A percentile compares a stretch with the other conserved stretches of the same genome.
These are phyloP conservation scores for Scyliorhinus canicula DNA, from an alignment of 2,797 vertebrate species.

Conservation along the genomic window DNA sequence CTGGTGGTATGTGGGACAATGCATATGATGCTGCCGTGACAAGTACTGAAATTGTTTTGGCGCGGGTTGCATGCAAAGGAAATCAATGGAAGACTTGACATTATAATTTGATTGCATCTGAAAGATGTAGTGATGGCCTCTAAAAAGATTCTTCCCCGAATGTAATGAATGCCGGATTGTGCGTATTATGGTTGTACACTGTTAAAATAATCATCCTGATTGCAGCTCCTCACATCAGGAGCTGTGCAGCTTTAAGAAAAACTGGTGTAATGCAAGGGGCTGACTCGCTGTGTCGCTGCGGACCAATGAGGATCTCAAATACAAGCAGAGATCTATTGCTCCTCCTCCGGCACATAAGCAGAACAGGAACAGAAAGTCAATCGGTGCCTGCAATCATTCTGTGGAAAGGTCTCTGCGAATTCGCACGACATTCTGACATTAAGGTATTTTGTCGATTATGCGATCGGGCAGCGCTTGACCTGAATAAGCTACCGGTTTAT, in stretches of 20 bases:
- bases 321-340: neutral
- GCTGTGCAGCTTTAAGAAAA: neutral
- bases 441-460: too few species aligned
- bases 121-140: neutral
- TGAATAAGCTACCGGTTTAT: neutral
- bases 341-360: neutral
- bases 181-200: neutral
- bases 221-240: neutral
- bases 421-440: too few species aligned
- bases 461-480: too few species aligned
- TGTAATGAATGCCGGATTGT: neutral
- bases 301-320: neutral
- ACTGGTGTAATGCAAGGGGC: neutral
- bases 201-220: neutral
- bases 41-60: too few species aligned
- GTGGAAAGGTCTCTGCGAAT: neutral
- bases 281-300: conserved; percentile 46
- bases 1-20: too few species aligned
- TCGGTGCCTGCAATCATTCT: neutral
- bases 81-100: neutral
- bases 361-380: neutral
- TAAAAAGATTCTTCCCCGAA: neutral
- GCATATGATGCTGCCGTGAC: too few species aligned
- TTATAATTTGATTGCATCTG: neutral
- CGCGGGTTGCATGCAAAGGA: too few species aligned